Percentiles rank a stretch among this genome's conserved stretches.
Conservation (phyloP, 1,140 invertebrate species). For the Wasmannia auropunctata region DNA sequence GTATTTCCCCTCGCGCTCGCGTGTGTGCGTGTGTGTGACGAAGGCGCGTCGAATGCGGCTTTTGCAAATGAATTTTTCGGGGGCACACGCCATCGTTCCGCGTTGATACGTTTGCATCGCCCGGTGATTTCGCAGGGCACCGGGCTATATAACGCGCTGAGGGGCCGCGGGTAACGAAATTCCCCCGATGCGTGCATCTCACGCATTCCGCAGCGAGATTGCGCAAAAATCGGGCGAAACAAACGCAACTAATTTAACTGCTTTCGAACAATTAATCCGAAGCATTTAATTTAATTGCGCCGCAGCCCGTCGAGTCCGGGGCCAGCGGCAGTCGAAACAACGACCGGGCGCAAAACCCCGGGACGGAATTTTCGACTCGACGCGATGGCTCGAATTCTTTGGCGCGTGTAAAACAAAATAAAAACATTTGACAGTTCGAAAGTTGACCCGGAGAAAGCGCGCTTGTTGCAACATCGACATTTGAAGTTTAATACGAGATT, state of each 20-base stretch:
- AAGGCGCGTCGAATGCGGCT: conserved; percentile 52
- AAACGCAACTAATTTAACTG: conserved; percentile 82
- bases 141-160: conserved; percentile 62
- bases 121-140: conserved; percentile 55
- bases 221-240: conserved; percentile 82
- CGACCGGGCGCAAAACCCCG: conserved; percentile 70
- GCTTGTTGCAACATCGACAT: conserved; percentile 21
- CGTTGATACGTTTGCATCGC: conserved; percentile 59
- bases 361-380: conserved; percentile 72
- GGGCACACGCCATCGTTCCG: conserved; percentile 50
- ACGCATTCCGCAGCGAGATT: conserved; percentile 81
- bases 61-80: conserved; percentile 69
- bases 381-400: conserved; percentile 72
- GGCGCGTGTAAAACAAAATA: conserved; percentile 68
- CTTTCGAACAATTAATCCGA: conserved; percentile 83
- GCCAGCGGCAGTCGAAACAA: conserved; percentile 71
- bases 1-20: not conserved
- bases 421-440: conserved; percentile 56
- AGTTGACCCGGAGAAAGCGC: conserved; percentile 45
- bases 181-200: conserved; percentile 62
- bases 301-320: conserved; percentile 70
- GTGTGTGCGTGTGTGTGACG: conserved; percentile 41
- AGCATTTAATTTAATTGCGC: conserved; percentile 83
- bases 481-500: not conserved
- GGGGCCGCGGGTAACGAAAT: conserved; percentile 66